Conservation (phyloP, 2,888 invertebrate species). For the Leistus spinibarbis region DNA sequence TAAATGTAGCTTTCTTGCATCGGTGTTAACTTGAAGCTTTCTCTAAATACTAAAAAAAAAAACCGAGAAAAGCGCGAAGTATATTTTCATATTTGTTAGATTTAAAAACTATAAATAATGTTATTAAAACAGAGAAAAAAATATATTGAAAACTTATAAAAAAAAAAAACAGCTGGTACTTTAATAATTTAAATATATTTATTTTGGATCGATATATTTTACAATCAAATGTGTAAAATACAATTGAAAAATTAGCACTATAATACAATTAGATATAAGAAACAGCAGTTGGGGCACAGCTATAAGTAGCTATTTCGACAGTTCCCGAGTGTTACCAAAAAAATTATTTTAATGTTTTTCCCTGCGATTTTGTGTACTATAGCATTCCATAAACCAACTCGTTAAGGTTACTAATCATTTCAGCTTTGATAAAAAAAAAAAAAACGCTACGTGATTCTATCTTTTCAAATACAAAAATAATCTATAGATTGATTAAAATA, state of each 20-base stretch:
- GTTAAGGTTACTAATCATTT: too few species aligned
- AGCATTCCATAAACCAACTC: too few species aligned
- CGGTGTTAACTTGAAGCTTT: constrained; percentile 38
- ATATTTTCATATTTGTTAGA: constrained; percentile 40
- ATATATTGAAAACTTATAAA: constrained; percentile 29
- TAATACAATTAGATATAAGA: neutral
- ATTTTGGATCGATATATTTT: neutral
- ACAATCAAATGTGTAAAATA: neutral
- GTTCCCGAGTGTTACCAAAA: too few species aligned
- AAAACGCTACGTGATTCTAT: too few species aligned
- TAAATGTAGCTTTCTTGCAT: constrained; percentile 39
- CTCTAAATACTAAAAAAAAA: constrained; percentile 33
- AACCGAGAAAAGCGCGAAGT: constrained; percentile 37
- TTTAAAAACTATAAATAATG: constrained; percentile 19
- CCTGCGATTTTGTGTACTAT: too few species aligned
- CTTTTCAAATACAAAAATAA: too few species aligned
- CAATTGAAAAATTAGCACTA: too few species aligned
- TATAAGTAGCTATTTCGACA: neutral
- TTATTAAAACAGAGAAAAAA: constrained; percentile 34
- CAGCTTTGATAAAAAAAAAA: too few species aligned
- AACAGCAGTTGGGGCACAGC: neutral
- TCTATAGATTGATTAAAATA: too few species aligned
- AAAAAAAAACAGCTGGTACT: constrained; percentile 13
- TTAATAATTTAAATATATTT: neutral
- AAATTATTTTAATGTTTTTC: too few species aligned